phyloP scores from a whole-genome alignment of 2,888 invertebrate species.

The Cosmorhoe ocellata region DNA sequence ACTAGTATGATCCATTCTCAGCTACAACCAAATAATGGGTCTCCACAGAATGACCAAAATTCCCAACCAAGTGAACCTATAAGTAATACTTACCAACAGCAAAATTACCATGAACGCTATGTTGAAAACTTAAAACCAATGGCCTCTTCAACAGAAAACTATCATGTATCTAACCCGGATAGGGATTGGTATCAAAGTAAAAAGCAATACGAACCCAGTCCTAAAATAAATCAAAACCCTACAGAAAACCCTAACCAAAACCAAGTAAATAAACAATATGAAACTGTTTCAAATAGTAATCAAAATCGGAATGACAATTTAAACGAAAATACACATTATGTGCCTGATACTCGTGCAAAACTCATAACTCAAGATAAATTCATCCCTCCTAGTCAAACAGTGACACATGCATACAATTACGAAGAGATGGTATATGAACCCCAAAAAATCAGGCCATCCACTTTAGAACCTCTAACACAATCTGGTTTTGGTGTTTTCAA shows the following conservation, averaged over 20 bases:
- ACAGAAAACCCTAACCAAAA: slow-evolving; percentile 21
- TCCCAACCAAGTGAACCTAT: slow-evolving; percentile 20
- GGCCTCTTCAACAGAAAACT: slow-evolving; percentile 17
- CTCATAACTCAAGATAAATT: slow-evolving; percentile 56
- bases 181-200: slow-evolving; percentile 25
- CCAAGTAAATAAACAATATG: neutral
- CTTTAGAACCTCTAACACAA: slow-evolving; percentile 26
- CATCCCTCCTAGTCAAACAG: slow-evolving; percentile 53
- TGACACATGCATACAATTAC: slow-evolving; percentile 61
- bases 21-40: slow-evolving; percentile 41
- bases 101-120: slow-evolving; percentile 18
- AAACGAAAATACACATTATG: slow-evolving; percentile 25
- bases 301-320: slow-evolving; percentile 10
- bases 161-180: slow-evolving; percentile 14
- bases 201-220: slow-evolving; percentile 9
- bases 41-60: slow-evolving; percentile 29
- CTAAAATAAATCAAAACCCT: slow-evolving; percentile 8
- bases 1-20: slow-evolving; percentile 64
- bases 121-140: slow-evolving; percentile 4
- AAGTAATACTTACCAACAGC: slow-evolving; percentile 23
- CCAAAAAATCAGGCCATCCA: slow-evolving; percentile 32
- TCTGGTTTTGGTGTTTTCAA: slow-evolving; percentile 1
- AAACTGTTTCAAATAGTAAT: slow-evolving; percentile 5
- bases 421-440: slow-evolving; percentile 45
- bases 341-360: slow-evolving; percentile 40